Base-by-base conservation (phyloP, 2,888 invertebrate genomes). In the Pegoplata infirma region DNA sequence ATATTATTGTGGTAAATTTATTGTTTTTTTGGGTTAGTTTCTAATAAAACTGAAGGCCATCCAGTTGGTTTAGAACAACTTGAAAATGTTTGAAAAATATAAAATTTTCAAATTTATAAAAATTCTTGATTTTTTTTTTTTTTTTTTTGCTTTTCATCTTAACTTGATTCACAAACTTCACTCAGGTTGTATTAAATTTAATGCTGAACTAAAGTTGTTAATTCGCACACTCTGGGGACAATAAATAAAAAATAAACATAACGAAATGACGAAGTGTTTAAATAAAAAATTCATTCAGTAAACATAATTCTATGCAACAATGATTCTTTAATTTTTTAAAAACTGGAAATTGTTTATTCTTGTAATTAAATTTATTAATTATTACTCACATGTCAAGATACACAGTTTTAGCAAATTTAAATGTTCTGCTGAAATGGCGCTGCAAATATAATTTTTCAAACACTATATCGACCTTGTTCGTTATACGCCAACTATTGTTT, bases 1-100 rank as follows among this genome's bases (percentile, higher is more conserved):
- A n/a, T n/a, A 25, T n/a, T 17, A 40, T 59, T 59, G 40, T 51
- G 6, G 58, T 44, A 19, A 28, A n/a, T 28, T 21, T 21, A n/a
- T n/a, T n/a, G n/a, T n/a, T n/a, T n/a, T 56, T 63, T 47, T 56
- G 6, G 51, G 10, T 36, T 47, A 28, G 51, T 51, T 64, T 46
- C 25, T 49, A 47, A 53, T 63, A 32, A 59, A 23, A 66, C 51
- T 66, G 55, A 66, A 66, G 73, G 73, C 51, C 66, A 59, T 32
- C 59, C 14, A 40, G 66, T 59, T 59, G 51, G 14, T 66, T 66
- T 40, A 59, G 73, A 73, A 73, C n/a, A n/a, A n/a, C n/a, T n/a
- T n/a, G n/a, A n/a, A n/a, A n/a, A n/a, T n/a, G n/a, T n/a, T n/a
- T n/a, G n/a, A 19, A 16, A 51, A 69, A 36, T 53, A n/a, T 16